Evolutionary conservation across 2,113 vertebrate species (phyloP).

Genomic region (Nesoenas mayeri): DNA sequence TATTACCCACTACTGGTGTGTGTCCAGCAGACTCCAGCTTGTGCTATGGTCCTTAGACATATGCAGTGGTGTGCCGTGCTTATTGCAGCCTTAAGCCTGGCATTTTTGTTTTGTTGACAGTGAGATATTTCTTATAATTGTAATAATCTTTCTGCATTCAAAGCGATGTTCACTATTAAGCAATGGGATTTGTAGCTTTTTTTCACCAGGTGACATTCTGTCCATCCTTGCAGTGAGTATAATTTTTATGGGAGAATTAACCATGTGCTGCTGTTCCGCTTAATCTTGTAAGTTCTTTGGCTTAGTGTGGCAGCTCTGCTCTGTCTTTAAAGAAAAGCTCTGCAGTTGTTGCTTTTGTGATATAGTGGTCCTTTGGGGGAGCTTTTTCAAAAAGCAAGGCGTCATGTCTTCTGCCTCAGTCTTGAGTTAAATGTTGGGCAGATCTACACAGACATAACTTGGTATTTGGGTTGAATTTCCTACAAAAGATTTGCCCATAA

Average conservation of each 20-base stretch:
- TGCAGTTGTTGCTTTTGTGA: neutral
- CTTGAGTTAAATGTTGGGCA: neutral
- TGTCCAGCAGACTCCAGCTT: neutral
- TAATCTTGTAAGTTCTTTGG: neutral
- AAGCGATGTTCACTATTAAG: neutral
- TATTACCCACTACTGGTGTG: neutral
- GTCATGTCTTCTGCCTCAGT: neutral
- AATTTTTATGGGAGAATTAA: neutral
- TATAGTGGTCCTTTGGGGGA: neutral
- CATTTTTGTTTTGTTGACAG: neutral
- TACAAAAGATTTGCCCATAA: neutral
- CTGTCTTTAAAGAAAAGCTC: neutral
- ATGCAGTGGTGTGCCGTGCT: no score
- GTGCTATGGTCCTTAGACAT: neutral
- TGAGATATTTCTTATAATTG: neutral
- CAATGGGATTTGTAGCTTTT: neutral
- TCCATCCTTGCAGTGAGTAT: neutral
- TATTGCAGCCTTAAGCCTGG: neutral
- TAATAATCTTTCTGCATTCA: neutral
- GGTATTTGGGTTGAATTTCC: neutral
- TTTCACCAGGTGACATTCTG: neutral
- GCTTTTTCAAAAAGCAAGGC: neutral
- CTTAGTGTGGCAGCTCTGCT: neutral
- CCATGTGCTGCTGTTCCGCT: neutral
- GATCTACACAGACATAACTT: fast-evolving